phyloP scores from a whole-genome alignment of 2,888 invertebrate species.

The Xylota sylvarum region DNA sequence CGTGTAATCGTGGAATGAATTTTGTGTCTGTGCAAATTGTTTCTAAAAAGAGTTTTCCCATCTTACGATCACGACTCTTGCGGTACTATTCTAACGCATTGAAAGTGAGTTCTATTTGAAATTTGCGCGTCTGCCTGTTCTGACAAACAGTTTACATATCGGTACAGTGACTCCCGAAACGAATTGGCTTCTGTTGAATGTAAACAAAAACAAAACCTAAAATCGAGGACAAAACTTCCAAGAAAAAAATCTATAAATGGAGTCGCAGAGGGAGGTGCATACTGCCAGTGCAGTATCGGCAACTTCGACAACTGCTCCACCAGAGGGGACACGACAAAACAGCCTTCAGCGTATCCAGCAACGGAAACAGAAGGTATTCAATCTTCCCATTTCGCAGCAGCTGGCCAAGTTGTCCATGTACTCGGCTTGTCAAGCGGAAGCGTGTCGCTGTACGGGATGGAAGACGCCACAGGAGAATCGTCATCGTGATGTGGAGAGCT shows the following conservation, averaged over 20 bases:
- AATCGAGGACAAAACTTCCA: not conserved
- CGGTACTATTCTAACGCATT: slow-evolving; percentile 10
- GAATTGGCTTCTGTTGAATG: slow-evolving; percentile 16
- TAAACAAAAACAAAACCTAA: slow-evolving; percentile 40
- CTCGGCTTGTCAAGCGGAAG: slow-evolving; percentile 79
- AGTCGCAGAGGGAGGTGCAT: slow-evolving; percentile 59
- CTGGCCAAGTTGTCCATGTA: slow-evolving; percentile 79
- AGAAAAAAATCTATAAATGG: slow-evolving; percentile 37
- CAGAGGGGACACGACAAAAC: slow-evolving; percentile 87
- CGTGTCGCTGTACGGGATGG: slow-evolving; percentile 95
- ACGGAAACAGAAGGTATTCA: slow-evolving; percentile 86
- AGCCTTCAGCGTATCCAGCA: slow-evolving; percentile 92
- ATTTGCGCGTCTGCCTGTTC: slow-evolving; percentile 11
- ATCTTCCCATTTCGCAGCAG: slow-evolving; percentile 78
- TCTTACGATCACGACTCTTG: not conserved
- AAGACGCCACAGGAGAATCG: slow-evolving; percentile 89
- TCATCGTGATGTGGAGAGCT: slow-evolving; percentile 86
- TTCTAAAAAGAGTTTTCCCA: slow-evolving; percentile 18
- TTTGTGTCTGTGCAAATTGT: slow-evolving; percentile 25
- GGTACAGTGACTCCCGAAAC: slow-evolving; percentile 46
- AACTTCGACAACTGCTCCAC: slow-evolving; percentile 65
- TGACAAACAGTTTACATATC: slow-evolving; percentile 24
- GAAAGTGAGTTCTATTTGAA: not conserved
- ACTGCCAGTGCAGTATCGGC: slow-evolving; percentile 62
- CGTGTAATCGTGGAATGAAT: slow-evolving; percentile 13